A percentile compares a stretch with the other conserved stretches of the same genome.
Evolutionary conservation across 1,140 invertebrate species (phyloP).

Genomic region (Carposina sasakii): DNA sequence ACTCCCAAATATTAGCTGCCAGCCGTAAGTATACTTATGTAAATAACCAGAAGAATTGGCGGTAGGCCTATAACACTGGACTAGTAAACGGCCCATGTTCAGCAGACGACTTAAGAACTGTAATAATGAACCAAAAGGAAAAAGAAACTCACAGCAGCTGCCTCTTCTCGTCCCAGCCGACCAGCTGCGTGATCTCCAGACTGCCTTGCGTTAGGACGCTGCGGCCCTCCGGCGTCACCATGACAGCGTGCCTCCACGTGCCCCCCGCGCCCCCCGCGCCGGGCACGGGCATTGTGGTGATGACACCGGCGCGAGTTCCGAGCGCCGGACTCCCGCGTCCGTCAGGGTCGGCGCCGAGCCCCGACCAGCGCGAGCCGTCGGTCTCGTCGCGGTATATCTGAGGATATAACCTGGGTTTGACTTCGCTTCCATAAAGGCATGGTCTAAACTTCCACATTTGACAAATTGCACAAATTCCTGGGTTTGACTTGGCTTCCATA

Average conservation of each 20-base stretch:
- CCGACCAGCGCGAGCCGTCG: conserved; percentile 58
- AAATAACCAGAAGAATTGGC: no score
- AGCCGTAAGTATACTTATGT: no score
- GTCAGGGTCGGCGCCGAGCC: conserved; percentile 54
- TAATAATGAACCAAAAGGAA: no score
- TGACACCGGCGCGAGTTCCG: conserved; percentile 36
- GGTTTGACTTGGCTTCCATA: no score
- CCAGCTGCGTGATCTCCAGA: conserved; percentile 78
- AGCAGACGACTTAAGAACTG: no score
- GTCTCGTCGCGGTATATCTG: conserved; percentile 60
- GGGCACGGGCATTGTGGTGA: conserved; percentile 45
- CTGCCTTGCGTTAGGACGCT: conserved; percentile 76
- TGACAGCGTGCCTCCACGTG: conserved; percentile 50
- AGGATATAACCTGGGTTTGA: no score
- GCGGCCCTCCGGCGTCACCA: conserved; percentile 35
- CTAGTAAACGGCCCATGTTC: no score
- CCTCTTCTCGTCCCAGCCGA: conserved; percentile 78
- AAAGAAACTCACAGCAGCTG: conserved; percentile 74
- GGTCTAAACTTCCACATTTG: no score
- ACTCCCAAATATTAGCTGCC: no score
- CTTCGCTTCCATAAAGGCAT: no score
- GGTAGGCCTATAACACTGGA: no score
- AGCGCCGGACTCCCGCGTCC: conserved; percentile 51
- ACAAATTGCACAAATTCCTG: no score
- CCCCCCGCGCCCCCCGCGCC: conserved; percentile 34